A percentile compares a stretch with the other conserved stretches of the same genome.
These are phyloP conservation scores for Phaethon lepturus DNA, from an alignment of 2,113 vertebrate species.

Conservation along the genomic window DNA sequence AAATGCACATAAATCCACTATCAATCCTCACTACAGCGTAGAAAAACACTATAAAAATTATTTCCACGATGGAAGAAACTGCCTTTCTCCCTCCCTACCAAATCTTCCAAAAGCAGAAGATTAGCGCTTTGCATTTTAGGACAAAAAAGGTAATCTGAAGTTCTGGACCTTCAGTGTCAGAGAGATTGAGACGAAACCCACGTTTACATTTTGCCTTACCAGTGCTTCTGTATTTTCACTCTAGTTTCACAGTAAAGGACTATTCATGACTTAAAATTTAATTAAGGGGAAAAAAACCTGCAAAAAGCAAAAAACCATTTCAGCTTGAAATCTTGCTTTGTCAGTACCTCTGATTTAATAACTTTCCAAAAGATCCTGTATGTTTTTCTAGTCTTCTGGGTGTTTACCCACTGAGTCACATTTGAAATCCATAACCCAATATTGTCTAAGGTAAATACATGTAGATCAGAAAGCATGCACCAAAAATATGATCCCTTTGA, in stretches of 20 bases:
- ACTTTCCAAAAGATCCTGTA: background rate
- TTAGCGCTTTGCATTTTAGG: background rate
- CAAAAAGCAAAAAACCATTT: too few relatives aligned
- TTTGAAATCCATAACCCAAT: background rate
- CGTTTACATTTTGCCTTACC: background rate
- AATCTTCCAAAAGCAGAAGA: background rate
- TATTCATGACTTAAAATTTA: background rate
- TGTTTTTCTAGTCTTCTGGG: background rate
- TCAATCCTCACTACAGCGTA: background rate
- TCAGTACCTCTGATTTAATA: background rate
- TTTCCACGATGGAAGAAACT: background rate
- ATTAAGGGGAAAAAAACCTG: background rate
- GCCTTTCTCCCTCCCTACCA: background rate
- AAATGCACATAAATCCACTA: background rate
- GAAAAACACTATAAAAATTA: background rate
- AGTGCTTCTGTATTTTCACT: background rate
- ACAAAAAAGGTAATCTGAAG: background rate
- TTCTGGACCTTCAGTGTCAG: background rate
- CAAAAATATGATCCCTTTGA: background rate
- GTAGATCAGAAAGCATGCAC: background rate
- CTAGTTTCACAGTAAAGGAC: background rate
- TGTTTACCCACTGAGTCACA: background rate
- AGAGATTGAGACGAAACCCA: background rate
- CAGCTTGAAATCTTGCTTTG: background rate
- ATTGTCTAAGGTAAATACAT: background rate